Conservation (phyloP, 1,140 invertebrate species). For the Drosophila parvula region DNA sequence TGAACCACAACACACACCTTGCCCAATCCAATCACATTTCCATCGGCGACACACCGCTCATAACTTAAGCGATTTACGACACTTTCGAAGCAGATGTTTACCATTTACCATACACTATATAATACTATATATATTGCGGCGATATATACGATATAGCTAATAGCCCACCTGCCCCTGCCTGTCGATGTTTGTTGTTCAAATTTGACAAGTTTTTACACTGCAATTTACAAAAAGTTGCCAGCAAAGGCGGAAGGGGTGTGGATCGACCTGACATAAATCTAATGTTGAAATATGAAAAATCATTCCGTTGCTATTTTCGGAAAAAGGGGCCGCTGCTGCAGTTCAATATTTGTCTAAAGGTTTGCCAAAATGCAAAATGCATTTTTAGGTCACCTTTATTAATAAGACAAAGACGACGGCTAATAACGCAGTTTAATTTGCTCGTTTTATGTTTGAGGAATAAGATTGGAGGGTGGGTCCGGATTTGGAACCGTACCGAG, state of each 20-base stretch:
- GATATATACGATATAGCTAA: constrained; percentile 15
- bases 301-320: constrained; percentile 24
- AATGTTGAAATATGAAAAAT: constrained; percentile 45
- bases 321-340: no score
- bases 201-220: constrained; percentile 41
- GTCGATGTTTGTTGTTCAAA: constrained; percentile 37
- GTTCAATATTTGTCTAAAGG: constrained; percentile 31
- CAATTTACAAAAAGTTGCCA: constrained; percentile 27
- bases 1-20: constrained; percentile 34
- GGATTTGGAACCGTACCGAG: constrained; percentile 3
- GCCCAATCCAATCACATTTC: constrained; percentile 18
- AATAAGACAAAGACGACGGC: constrained; percentile 45
- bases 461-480: neutral
- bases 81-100: constrained; percentile 62
- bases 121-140: neutral
- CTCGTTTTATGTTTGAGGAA: constrained; percentile 60
- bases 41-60: constrained; percentile 33
- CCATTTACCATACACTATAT: constrained; percentile 46
- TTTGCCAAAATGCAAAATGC: constrained; percentile 60
- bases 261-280: constrained; percentile 50
- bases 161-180: constrained; percentile 37
- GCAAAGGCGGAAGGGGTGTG: neutral
- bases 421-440: constrained; percentile 68
- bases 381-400: constrained; percentile 77
- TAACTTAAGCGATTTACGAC: constrained; percentile 62